These are phyloP conservation scores for Hyla sarda DNA, from an alignment of 2,113 vertebrate genomes.

Conservation along the genomic window DNA sequence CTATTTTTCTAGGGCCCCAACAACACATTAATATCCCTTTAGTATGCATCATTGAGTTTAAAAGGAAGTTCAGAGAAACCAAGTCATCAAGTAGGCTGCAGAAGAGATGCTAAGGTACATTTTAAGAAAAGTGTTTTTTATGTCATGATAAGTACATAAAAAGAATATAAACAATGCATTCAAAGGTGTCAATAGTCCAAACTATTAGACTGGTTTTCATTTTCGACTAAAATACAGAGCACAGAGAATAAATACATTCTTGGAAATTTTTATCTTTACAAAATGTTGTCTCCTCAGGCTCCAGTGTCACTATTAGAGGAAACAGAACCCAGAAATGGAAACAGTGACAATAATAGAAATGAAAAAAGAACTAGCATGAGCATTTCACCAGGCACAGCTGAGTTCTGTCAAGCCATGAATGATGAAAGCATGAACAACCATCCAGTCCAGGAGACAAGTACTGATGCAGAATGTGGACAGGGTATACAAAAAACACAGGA, in stretches of 20 bases:
- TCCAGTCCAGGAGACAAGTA: background rate
- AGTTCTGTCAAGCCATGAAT: background rate
- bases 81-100: no score
- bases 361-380: background rate
- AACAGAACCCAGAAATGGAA: background rate
- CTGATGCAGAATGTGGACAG: background rate
- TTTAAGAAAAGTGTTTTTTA: background rate
- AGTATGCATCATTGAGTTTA: no score
- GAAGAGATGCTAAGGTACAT: no score
- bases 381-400: background rate
- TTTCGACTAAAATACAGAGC: background rate
- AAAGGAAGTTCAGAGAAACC: no score
- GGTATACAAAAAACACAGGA: background rate
- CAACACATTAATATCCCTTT: no score
- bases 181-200: no score
- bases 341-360: background rate
- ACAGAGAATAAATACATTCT: background rate
- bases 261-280: background rate
- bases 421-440: background rate
- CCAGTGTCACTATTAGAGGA: background rate
- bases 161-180: no score
- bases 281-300: background rate
- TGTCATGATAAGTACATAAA: no score
- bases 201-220: no score
- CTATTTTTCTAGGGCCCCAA: no score